Conservation (phyloP, 2,797 vertebrate genomes). For the Channa striata region DNA sequence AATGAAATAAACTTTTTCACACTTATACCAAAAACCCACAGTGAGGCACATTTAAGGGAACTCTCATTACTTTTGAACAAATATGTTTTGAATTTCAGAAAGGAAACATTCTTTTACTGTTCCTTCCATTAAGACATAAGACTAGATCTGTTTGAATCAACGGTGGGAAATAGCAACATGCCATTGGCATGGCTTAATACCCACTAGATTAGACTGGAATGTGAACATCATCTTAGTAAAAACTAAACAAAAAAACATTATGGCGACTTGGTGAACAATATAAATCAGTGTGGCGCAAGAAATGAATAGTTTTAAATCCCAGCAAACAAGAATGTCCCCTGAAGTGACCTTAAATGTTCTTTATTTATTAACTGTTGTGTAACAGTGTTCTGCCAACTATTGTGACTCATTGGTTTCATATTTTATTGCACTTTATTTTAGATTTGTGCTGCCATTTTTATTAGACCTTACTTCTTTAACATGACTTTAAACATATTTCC, state of each 20-base stretch:
- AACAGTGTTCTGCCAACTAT: conserved; percentile 34
- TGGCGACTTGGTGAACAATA: neutral
- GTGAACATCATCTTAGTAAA: conserved; percentile 16
- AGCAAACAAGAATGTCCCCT: conserved; percentile 21
- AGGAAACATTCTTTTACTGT: conserved; percentile 1
- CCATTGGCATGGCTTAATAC: conserved; percentile 22
- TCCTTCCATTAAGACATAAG: neutral
- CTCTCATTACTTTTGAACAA: conserved; percentile 11
- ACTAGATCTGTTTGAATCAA: conserved; percentile 2
- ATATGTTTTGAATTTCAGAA: conserved; percentile 1
- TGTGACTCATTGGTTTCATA: conserved; percentile 43
- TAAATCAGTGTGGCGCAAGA: conserved; percentile 11
- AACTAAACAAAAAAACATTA: neutral
- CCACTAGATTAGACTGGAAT: conserved; percentile 2
- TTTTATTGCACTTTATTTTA: conserved; percentile 49
- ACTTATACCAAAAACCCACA: neutral
- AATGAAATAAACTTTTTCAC: neutral
- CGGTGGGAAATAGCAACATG: conserved; percentile 3
- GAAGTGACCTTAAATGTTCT: conserved; percentile 25
- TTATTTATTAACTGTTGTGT: conserved; percentile 32
- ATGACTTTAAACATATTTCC: conserved; percentile 54
- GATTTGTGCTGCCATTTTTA: conserved; percentile 48
- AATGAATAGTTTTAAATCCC: conserved; percentile 6
- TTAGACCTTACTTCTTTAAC: conserved; percentile 35
- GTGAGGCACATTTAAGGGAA: conserved; percentile 5